Evolutionary conservation across 2,113 vertebrate species (phyloP).

Genomic region (Emydura subglobosa): DNA sequence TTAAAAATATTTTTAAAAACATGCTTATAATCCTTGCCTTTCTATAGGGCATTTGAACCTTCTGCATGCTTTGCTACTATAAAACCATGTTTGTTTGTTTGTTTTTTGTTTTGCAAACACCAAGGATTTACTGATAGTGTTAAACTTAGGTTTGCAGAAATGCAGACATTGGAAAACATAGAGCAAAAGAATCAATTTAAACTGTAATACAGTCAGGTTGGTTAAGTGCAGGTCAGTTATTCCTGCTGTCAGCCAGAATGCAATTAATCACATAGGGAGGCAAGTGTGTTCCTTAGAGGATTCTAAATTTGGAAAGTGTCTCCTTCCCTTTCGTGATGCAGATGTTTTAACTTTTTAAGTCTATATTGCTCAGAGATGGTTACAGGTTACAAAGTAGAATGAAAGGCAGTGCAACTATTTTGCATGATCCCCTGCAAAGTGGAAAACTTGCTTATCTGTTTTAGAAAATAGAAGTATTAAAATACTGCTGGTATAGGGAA

Average conservation of each 20-base stretch:
- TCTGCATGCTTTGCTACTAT: background rate
- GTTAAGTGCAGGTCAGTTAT: background rate
- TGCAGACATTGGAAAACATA: background rate
- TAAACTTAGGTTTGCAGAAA: background rate
- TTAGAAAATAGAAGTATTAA: background rate
- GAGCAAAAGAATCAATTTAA: background rate
- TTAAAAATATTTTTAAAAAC: background rate
- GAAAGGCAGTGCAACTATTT: background rate
- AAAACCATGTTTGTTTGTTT: background rate
- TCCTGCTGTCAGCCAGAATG: background rate
- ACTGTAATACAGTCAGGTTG: background rate
- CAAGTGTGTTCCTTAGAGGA: background rate
- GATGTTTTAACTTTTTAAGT: background rate
- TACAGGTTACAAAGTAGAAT: background rate
- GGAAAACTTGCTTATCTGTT: background rate
- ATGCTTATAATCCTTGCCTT: background rate
- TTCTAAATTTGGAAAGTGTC: background rate
- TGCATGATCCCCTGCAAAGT: background rate
- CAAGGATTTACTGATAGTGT: background rate
- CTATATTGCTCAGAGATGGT: background rate
- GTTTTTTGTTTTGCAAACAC: background rate
- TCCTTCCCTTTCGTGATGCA: background rate
- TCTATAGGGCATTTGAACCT: background rate
- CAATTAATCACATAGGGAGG: background rate
- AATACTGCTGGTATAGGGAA: background rate